Evolutionary conservation across 2,888 invertebrate species (phyloP), one percentile per base, ranked within the genome.

Genomic region (Tenthredo notha): DNA sequence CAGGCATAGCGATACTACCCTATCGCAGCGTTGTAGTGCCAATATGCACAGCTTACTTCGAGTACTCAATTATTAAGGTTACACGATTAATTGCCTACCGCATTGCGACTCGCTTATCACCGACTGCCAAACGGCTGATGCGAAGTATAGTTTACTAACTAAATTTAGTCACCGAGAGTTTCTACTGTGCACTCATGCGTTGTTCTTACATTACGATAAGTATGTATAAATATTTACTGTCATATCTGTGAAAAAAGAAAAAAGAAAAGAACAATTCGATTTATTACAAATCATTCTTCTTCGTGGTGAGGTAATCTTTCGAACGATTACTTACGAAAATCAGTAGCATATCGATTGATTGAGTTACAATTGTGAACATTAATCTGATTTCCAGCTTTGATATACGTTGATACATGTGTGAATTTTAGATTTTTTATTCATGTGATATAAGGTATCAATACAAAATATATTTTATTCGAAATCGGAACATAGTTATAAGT

Each of bases 71-170:
- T 75, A 47, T 75, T 21, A 43, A 75, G 21, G 75, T 75, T 47
- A 47, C 21, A 25, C 75, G 40, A 47, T 75, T 75, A 37, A 47
- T 47, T 75, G 47, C 75, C 2, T 70, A 40, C 75, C 75, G 75
- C 75, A 75, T 21, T 75, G 75, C 75, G 75, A 75, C 75, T 40
- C 47, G 75, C 40, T 75, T 75, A 75, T 75, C 75, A 40, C 43
- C 75, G 29, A 15, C 18, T 70, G 37, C 33, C 70, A 70, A 70
- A 70, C 37, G 18, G 5, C 70, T 18, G 18, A 37, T 18, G 37
- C n/a, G 70, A 70, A 70, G 9, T 37, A 33, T 70, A 29, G 70
- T 18, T 25, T 10, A 15, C 47, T 3, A 33, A 18, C 29, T 37
- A 18, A 70, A 70, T 37, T 25, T 12, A 61, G 21, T 21, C 25